phyloP scores from a whole-genome alignment of 2,888 invertebrate species.

The Drosophila cognata region DNA sequence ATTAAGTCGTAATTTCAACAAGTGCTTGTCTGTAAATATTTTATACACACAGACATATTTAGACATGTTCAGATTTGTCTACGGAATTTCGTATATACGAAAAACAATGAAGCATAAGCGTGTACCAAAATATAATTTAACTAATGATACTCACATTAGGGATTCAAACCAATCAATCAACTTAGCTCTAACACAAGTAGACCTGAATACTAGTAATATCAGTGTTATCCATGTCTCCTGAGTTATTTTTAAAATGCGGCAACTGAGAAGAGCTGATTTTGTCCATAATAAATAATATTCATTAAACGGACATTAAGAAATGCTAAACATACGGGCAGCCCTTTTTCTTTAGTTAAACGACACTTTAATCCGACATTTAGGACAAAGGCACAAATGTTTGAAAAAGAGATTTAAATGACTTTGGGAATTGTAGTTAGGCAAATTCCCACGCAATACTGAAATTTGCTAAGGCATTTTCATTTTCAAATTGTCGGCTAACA shows the following conservation, averaged over 20 bases:
- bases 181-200: background rate
- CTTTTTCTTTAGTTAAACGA: background rate
- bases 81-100: too few relatives aligned
- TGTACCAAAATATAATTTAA: background rate
- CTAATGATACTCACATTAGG: background rate
- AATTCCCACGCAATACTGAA: background rate
- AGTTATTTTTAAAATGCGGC: background rate
- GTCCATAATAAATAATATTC: background rate
- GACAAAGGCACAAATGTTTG: background rate
- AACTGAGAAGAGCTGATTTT: background rate
- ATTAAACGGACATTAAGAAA: background rate
- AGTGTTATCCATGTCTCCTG: background rate
- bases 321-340: background rate
- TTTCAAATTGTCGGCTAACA: background rate
- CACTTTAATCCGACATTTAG: background rate
- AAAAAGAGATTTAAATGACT: background rate
- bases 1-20: conserved; percentile 47
- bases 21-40: conserved; percentile 28
- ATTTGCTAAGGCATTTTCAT: background rate
- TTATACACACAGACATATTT: background rate
- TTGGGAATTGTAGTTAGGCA: background rate
- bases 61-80: background rate
- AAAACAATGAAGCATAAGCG: background rate
- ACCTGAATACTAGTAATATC: background rate
- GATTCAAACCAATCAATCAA: background rate